These are phyloP conservation scores for Trichechus manatus DNA, from an alignment of 2,113 vertebrate genomes.

Conservation along the genomic window DNA sequence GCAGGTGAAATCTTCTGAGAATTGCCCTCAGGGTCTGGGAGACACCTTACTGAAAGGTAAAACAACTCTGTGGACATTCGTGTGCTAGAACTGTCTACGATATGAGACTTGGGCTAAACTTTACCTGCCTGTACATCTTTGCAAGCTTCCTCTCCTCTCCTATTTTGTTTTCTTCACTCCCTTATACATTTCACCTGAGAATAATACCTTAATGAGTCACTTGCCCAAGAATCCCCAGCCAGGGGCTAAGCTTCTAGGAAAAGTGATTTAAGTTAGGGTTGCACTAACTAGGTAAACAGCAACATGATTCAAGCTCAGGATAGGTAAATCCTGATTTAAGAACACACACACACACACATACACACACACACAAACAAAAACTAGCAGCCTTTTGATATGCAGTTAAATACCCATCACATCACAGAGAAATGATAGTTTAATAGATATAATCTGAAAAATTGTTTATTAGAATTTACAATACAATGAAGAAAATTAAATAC, in stretches of 20 bases:
- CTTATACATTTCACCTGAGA: neutral
- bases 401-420: neutral
- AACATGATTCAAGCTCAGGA: neutral
- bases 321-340: too few relatives aligned
- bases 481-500: neutral
- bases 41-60: neutral
- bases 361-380: neutral
- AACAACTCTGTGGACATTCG: neutral
- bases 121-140: neutral
- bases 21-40: neutral
- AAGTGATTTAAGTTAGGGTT: neutral
- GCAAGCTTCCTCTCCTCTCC: neutral
- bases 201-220: neutral
- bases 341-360: too few relatives aligned
- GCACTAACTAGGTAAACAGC: neutral
- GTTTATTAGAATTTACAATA: neutral
- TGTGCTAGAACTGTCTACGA: neutral
- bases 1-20: neutral
- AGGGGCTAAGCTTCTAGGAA: neutral
- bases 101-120: neutral
- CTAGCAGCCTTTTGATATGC: neutral
- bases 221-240: neutral
- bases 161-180: neutral
- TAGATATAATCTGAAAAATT: constrained; percentile 27
- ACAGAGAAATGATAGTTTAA: neutral